Percentiles rank a stretch among this genome's conserved stretches.
Evolutionary conservation across 2,113 vertebrate species (phyloP).

Genomic region (Falcunculus frontatus): DNA sequence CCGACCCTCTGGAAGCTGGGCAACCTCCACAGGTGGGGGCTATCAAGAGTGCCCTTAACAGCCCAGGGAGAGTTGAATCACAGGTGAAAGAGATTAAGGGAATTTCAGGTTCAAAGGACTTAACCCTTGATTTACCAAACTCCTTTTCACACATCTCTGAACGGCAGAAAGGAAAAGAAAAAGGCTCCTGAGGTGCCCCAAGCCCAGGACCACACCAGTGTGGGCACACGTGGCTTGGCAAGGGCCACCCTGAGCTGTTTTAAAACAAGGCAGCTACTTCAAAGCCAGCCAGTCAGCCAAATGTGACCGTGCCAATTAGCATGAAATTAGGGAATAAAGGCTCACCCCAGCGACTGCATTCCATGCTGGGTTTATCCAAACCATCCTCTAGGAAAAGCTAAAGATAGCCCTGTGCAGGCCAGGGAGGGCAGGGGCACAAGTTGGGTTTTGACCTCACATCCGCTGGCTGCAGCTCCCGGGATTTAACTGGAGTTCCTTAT

Average conservation of each 20-base stretch:
- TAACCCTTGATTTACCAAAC: not conserved
- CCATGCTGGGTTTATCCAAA: not conserved
- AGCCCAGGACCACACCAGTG: not conserved
- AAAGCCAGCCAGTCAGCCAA: not conserved
- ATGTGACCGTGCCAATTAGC: not conserved
- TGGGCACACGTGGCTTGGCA: fast-evolving
- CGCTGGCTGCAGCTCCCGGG: not conserved
- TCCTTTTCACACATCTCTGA: not conserved
- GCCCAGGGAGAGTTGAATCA: not conserved
- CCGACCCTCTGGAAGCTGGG: fast-evolving
- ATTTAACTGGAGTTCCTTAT: not conserved
- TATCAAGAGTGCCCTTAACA: not conserved
- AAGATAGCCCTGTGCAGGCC: not conserved
- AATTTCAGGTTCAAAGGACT: not conserved
- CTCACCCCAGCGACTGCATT: not conserved
- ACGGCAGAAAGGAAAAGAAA: not conserved
- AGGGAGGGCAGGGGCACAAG: not conserved
- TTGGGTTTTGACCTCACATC: not conserved
- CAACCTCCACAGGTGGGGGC: not conserved
- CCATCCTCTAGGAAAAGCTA: not conserved
- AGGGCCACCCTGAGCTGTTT: not conserved
- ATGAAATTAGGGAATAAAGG: conserved; percentile 20
- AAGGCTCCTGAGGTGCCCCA: not conserved
- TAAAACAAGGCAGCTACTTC: not conserved
- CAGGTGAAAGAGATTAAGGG: not conserved